Conservation (phyloP, 2,888 invertebrate species). For the Stictocephala bisonia region DNA sequence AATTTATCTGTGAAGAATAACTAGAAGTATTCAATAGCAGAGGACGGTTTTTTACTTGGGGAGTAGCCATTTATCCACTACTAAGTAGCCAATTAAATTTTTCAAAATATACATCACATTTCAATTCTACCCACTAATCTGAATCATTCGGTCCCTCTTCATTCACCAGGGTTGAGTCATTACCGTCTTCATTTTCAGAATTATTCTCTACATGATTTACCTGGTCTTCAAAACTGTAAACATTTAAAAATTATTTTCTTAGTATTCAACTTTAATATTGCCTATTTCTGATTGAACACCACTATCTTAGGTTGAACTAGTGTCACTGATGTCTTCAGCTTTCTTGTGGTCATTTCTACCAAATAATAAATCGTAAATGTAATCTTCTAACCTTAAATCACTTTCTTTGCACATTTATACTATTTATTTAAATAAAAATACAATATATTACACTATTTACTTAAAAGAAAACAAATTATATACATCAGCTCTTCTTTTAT, state of each 20-base stretch:
- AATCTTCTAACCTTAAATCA: too few relatives aligned
- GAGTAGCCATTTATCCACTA: background rate
- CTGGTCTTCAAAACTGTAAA: background rate
- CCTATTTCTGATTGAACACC: background rate
- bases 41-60: background rate
- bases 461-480: too few relatives aligned
- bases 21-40: background rate
- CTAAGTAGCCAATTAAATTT: background rate
- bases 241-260: background rate
- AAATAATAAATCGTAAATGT: too few relatives aligned
- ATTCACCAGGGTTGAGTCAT: background rate
- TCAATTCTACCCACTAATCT: background rate
- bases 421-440: too few relatives aligned
- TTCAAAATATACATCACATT: background rate
- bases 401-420: too few relatives aligned
- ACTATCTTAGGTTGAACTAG: background rate
- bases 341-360: too few relatives aligned
- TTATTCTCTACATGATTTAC: background rate
- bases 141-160: background rate
- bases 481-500: too few relatives aligned
- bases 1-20: too few relatives aligned
- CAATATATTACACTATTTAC: too few relatives aligned
- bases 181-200: background rate
- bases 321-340: background rate
- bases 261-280: background rate